phyloP scores from a whole-genome alignment of 2,888 invertebrate species.

The Andrena bucephala region DNA sequence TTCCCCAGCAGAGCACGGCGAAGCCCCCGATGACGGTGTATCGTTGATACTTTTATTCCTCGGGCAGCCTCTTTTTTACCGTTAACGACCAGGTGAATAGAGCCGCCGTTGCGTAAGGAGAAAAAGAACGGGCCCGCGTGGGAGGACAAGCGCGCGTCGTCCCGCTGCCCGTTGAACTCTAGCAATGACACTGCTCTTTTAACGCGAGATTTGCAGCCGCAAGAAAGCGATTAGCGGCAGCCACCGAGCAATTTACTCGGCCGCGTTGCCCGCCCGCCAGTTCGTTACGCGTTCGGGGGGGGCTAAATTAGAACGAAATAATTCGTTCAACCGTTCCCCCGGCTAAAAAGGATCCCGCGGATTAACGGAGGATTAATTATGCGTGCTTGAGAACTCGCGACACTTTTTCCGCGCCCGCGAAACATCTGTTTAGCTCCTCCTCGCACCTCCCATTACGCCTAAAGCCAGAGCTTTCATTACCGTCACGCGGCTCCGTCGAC shows the following conservation, averaged over 20 bases:
- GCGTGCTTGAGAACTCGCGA: constrained; percentile 18
- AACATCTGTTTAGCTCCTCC: background rate
- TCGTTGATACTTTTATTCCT: constrained; percentile 57
- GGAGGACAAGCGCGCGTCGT: background rate
- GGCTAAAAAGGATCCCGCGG: constrained; percentile 37
- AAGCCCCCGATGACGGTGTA: constrained; percentile 41
- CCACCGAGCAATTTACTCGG: constrained; percentile 56
- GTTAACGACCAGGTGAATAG: constrained; percentile 49
- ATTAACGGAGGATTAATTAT: constrained; percentile 55
- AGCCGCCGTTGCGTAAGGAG: constrained; percentile 8
- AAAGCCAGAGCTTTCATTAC: no score
- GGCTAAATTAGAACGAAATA: constrained; percentile 63
- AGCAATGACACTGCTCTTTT: constrained; percentile 29
- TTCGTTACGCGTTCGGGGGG: constrained; percentile 48
- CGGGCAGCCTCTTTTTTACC: constrained; percentile 31
- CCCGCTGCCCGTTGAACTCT: constrained; percentile 14
- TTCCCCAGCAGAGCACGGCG: background rate
- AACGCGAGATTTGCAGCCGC: constrained; percentile 49
- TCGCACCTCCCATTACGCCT: no score
- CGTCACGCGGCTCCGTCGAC: no score
- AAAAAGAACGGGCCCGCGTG: constrained; percentile 6
- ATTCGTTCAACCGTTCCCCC: constrained; percentile 43
- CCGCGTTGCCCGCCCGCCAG: constrained; percentile 19
- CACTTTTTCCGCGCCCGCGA: background rate
- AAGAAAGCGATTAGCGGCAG: constrained; percentile 56